Evolutionary conservation across 2,797 vertebrate species (phyloP).

Genomic region (Amblyopsis hoosieri): DNA sequence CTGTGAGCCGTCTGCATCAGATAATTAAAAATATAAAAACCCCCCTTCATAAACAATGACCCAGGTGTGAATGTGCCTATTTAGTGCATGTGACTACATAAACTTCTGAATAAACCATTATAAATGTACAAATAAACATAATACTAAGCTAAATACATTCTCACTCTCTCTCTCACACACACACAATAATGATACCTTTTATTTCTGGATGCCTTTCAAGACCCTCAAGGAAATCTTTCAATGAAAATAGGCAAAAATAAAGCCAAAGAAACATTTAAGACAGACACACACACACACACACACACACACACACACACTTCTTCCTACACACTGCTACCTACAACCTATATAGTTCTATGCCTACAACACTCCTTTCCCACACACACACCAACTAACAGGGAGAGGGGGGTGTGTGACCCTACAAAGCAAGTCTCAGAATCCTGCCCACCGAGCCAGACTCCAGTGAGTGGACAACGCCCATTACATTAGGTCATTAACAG

Average conservation of each 20-base stretch:
- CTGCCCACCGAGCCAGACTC: slow-evolving; percentile 14
- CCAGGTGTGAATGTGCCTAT: not conserved
- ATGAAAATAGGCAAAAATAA: not conserved
- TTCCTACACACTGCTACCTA: too few relatives aligned
- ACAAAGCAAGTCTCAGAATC: slow-evolving; percentile 45
- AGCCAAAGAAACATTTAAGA: not conserved
- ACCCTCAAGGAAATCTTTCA: not conserved
- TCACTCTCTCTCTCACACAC: slow-evolving; percentile 27
- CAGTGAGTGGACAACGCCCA: slow-evolving; percentile 32
- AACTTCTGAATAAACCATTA: not conserved
- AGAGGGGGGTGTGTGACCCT: slow-evolving; percentile 55
- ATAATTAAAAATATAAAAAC: not conserved
- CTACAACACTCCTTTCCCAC: slow-evolving; percentile 25
- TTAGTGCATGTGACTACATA: not conserved
- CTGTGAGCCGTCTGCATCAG: too few relatives aligned
- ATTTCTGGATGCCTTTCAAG: too few relatives aligned
- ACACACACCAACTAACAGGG: not conserved
- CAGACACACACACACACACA: too few relatives aligned
- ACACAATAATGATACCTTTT: not conserved
- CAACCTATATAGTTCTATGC: too few relatives aligned
- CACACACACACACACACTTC: too few relatives aligned
- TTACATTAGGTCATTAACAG: slow-evolving; percentile 24
- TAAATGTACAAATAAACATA: not conserved
- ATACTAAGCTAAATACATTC: not conserved
- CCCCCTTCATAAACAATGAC: not conserved